Conservation (phyloP, 2,797 vertebrate species). For the Antrozous pallidus region DNA sequence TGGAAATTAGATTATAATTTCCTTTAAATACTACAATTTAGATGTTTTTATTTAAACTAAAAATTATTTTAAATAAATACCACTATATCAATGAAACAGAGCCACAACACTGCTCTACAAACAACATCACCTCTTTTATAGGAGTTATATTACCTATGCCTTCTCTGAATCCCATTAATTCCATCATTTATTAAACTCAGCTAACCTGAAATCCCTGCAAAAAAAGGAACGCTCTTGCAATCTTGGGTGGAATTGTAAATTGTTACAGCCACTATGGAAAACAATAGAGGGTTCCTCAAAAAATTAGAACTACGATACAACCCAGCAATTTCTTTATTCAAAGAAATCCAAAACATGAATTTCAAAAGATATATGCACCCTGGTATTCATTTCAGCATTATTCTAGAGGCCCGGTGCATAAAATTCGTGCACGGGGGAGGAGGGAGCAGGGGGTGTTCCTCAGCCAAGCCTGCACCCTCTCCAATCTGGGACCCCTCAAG, state of each 20-base stretch:
- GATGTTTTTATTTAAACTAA: constrained; percentile 58
- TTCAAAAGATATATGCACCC: background rate
- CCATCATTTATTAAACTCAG: background rate
- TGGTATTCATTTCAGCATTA: background rate
- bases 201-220: constrained; percentile 3
- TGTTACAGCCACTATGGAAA: background rate
- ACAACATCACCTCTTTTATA: background rate
- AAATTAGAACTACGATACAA: background rate
- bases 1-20: constrained; percentile 41
- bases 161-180: background rate
- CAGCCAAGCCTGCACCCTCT: too few relatives aligned
- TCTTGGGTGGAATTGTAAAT: background rate
- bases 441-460: too few relatives aligned
- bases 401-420: too few relatives aligned
- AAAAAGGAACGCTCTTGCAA: background rate
- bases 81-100: constrained; percentile 28
- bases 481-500: too few relatives aligned
- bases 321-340: background rate
- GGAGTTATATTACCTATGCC: background rate
- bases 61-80: constrained; percentile 44
- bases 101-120: background rate
- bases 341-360: background rate
- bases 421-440: too few relatives aligned
- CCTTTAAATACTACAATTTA: constrained; percentile 58
- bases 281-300: background rate